A percentile compares a stretch with the other conserved stretches of the same genome.
These are phyloP conservation scores for Apodemus agrarius DNA, from an alignment of 2,797 vertebrate species.

Conservation along the genomic window DNA sequence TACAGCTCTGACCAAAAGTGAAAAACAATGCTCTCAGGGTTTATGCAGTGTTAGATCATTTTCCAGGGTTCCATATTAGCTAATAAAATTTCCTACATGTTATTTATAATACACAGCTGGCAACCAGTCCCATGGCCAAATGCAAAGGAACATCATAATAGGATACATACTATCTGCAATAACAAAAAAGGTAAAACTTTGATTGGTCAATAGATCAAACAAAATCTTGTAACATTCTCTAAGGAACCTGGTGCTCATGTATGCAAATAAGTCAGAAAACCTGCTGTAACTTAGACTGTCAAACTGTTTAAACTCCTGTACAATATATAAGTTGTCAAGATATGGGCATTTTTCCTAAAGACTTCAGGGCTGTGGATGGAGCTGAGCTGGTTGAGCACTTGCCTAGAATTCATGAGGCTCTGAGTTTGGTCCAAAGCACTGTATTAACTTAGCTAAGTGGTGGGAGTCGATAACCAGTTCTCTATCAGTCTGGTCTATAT, in stretches of 20 bases:
- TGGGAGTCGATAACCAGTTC: background rate
- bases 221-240: conserved; percentile 36
- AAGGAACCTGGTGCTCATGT: conserved; percentile 9
- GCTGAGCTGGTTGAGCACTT: background rate
- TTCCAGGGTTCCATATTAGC: conserved; percentile 1
- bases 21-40: background rate
- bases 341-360: background rate
- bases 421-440: background rate
- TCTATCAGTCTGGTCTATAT: background rate
- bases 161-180: background rate
- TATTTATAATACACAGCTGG: conserved; percentile 9
- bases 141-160: conserved; percentile 16
- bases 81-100: background rate
- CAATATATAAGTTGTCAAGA: background rate
- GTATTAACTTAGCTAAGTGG: background rate
- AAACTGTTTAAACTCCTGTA: background rate
- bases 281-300: background rate
- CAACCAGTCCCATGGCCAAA: background rate
- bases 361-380: background rate
- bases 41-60: background rate
- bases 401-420: background rate
- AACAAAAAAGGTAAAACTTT: conserved; percentile 34
- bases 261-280: background rate
- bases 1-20: background rate
- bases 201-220: background rate